Percentiles rank a stretch among this genome's conserved stretches.
Conservation (phyloP, 2,888 invertebrate species). For the Spodoptera picta region DNA sequence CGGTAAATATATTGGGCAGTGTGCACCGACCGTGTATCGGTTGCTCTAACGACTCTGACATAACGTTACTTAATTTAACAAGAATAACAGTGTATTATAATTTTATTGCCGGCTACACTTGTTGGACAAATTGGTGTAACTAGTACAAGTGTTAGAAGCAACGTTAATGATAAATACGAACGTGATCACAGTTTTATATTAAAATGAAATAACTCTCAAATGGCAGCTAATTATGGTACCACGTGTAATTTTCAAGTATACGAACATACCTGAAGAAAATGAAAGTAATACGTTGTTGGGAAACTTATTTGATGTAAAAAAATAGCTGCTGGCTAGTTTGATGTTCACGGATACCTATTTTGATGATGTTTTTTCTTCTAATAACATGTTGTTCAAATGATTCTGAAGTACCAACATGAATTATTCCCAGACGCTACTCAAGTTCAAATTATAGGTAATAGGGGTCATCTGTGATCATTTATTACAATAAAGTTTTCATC, state of each 20-base stretch:
- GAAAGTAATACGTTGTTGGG: constrained; percentile 44
- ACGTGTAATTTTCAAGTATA: constrained; percentile 45
- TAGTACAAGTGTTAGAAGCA: constrained; percentile 56
- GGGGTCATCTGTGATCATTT: no score
- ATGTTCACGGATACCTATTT: constrained; percentile 3
- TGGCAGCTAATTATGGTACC: constrained; percentile 51
- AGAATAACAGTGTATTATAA: constrained; percentile 65
- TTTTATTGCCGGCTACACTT: constrained; percentile 67
- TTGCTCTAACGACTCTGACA: constrained; percentile 57
- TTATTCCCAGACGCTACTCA: no score
- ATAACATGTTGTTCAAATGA: neutral
- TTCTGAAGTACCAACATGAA: neutral
- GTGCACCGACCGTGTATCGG: constrained; percentile 45
- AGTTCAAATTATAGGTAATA: no score
- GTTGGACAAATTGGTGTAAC: constrained; percentile 61
- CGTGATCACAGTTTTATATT: constrained; percentile 35
- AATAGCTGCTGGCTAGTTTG: constrained; percentile 10
- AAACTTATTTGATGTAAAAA: constrained; percentile 24
- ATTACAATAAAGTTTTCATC: no score
- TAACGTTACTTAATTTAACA: constrained; percentile 74
- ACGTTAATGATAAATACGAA: constrained; percentile 57
- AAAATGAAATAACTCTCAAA: constrained; percentile 44
- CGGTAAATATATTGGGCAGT: constrained; percentile 36
- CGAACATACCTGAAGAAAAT: constrained; percentile 41
- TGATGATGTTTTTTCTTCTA: neutral